Evolutionary conservation across 1,140 invertebrate species (phyloP), one percentile per base, ranked within the genome.

Genomic region (Drosophila azteca): DNA sequence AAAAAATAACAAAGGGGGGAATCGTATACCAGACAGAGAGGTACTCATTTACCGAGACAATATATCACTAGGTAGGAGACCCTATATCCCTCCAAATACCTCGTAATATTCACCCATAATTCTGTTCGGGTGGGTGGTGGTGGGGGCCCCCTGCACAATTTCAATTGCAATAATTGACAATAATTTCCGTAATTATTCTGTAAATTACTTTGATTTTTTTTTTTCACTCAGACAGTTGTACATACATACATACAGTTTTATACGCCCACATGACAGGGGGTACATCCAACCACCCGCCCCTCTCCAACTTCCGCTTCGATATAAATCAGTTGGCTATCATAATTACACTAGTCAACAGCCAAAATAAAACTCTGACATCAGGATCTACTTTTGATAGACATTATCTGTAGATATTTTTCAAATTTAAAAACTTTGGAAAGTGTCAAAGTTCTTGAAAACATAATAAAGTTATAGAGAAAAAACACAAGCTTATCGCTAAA

Each of bases 121-220:
- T 65, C 49, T 11, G 9, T 43, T 20, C 17, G 17, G 17, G 17
- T 20, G 17, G 17, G 17, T 20, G 17, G 17, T 20, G 17, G 17
- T 24, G 50, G n/a, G 11, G n/a, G 6, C 24, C 17, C 46, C 59
- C 59, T 57, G 45, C 45, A 43, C 48, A 67, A 68, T 64, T 82
- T 74, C 74, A 87, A 82, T 88, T 88, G 74, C 83, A 87, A 64
- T 87, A 82, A 88, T 87, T 88, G 82, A 88, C 83, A 82, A 87
- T 82, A 87, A 87, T 87, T 82, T 75, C 64, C 52, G 70, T 79
- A 78, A 79, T 85, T 85, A 85, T 76, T 72, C 39, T 51, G 64
- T 67, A 85, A 79, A 82, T 87, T 82, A 76, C 75, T 87, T 87
- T 66, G 74, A 78, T 78, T 85, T 81, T 65, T 44, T 44, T 65